phyloP scores from a whole-genome alignment of 2,888 invertebrate species.

The Ophraella communa region DNA sequence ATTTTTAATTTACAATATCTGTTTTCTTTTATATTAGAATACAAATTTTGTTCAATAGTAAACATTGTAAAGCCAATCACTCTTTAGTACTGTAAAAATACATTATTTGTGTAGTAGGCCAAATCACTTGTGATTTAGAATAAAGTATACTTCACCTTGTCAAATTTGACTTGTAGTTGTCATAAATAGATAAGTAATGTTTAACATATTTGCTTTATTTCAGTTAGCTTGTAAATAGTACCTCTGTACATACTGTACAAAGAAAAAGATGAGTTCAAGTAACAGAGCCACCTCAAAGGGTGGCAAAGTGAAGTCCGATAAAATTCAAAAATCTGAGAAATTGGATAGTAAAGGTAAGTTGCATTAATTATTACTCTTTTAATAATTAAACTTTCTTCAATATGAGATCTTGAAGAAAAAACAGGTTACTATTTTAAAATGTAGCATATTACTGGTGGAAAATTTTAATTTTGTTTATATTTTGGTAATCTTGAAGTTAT shows the following conservation, averaged over 20 bases:
- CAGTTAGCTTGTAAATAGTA: constrained; percentile 76
- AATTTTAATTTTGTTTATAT: too few species aligned
- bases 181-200: constrained; percentile 32
- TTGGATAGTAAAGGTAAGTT: constrained; percentile 53
- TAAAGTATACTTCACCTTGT: neutral
- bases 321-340: constrained; percentile 59
- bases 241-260: constrained; percentile 77
- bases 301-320: constrained; percentile 62
- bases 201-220: constrained; percentile 59
- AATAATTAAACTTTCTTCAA: neutral
- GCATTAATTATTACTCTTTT: neutral
- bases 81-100: too few species aligned
- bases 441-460: too few species aligned
- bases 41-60: too few species aligned
- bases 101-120: neutral
- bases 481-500: too few species aligned
- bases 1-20: too few species aligned
- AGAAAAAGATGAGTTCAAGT: constrained; percentile 74
- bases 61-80: too few species aligned
- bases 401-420: too few species aligned
- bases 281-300: constrained; percentile 72
- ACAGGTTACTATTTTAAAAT: too few species aligned
- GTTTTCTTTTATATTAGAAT: too few species aligned
- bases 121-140: neutral
- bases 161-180: constrained; percentile 6